These are phyloP conservation scores for Brassicogethes aeneus DNA, from an alignment of 2,888 invertebrate species.

Conservation along the genomic window DNA sequence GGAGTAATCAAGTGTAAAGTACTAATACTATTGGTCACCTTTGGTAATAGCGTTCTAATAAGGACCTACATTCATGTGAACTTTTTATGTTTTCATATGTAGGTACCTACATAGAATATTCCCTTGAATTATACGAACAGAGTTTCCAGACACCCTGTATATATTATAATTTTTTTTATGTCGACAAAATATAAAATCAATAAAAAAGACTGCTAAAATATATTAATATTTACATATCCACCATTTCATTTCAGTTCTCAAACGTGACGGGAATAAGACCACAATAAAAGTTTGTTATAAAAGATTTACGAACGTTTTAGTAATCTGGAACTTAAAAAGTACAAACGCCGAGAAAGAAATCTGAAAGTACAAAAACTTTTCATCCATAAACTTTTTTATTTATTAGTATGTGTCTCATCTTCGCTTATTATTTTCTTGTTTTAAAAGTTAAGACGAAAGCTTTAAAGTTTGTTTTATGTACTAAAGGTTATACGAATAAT, in stretches of 20 bases:
- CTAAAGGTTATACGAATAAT: too few species aligned
- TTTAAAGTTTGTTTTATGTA: too few species aligned
- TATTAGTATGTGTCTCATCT: neutral
- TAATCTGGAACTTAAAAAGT: neutral
- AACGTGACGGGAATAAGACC: constrained; percentile 1
- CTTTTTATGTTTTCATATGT: too few species aligned
- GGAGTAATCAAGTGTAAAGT: too few species aligned
- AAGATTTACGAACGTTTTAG: constrained; percentile 7
- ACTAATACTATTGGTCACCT: too few species aligned
- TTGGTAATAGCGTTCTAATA: too few species aligned
- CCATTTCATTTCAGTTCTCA: constrained; percentile 5
- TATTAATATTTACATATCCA: constrained; percentile 5
- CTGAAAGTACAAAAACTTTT: neutral
- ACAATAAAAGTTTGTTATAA: constrained; percentile 7
- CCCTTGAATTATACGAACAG: too few species aligned
- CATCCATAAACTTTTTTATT: neutral
- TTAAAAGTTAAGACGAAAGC: too few species aligned
- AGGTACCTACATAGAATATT: too few species aligned
- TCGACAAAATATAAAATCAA: neutral
- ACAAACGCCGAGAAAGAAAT: constrained; percentile 4
- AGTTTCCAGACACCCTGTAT: too few species aligned
- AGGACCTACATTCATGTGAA: too few species aligned
- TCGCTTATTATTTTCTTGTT: neutral
- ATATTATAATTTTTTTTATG: too few species aligned
- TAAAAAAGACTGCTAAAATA: neutral